Evolutionary conservation across 2,888 invertebrate species (phyloP).

Genomic region (Scaptodrosophila latifasciaeformis): DNA sequence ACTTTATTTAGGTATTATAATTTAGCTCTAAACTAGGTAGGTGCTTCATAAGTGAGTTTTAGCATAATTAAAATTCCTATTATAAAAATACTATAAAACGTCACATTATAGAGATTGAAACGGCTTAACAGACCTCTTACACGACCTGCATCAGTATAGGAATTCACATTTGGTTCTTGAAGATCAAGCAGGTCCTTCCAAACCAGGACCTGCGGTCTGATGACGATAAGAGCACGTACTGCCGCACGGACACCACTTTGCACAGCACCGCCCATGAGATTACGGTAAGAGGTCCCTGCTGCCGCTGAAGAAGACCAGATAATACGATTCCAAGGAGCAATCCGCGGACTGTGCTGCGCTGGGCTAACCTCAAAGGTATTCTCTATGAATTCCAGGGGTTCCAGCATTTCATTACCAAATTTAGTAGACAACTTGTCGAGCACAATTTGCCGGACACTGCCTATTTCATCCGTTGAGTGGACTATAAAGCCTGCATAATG

Average conservation of each 20-base stretch:
- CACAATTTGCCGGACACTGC: constrained; percentile 36
- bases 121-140: constrained; percentile 51
- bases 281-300: constrained; percentile 65
- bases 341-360: constrained; percentile 48
- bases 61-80: constrained; percentile 51
- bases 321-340: constrained; percentile 69
- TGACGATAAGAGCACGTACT: constrained; percentile 60
- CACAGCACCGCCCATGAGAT: constrained; percentile 72
- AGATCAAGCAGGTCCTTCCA: constrained; percentile 70
- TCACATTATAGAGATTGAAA: constrained; percentile 71
- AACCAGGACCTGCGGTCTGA: constrained; percentile 69
- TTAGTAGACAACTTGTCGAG: constrained; percentile 47
- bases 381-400: constrained; percentile 49
- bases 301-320: constrained; percentile 72
- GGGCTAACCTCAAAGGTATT: constrained; percentile 51
- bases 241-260: constrained; percentile 73
- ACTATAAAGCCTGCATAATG: constrained; percentile 58
- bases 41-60: constrained; percentile 30
- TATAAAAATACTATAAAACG: constrained; percentile 58
- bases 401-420: constrained; percentile 66
- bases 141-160: constrained; percentile 15
- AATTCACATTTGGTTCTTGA: constrained; percentile 40
- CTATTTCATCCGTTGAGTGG: constrained; percentile 50
- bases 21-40: too few species aligned
- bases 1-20: too few species aligned